Base-by-base conservation (phyloP, 2,113 vertebrate genomes). In the Nibea albiflora region DNA sequence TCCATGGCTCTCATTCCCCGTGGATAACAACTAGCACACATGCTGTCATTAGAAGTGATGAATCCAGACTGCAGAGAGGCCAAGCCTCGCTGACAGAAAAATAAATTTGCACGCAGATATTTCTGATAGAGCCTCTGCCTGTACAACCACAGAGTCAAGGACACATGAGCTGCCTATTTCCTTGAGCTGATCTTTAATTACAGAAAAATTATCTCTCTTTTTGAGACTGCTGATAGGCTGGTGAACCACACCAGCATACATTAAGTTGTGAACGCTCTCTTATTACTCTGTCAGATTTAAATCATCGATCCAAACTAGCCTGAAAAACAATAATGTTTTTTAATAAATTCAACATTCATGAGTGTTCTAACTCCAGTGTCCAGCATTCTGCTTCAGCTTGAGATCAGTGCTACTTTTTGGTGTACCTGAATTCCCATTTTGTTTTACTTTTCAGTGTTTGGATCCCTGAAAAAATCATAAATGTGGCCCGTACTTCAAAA, bases 21-120 rank as follows among this genome's bases (percentile, higher is more conserved):
- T 24, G 57, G 69, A 63, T 60, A 70, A 77, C 68, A 73, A 77
- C 60, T 28, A 20, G n/a, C 28, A 47, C 26, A 39, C 61, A 50
- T 5, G 22, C 49, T 35, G 52, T 31, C 71, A 22, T 66, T 42
- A 12, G 0, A 58, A 42, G 53, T 47, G 70, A 53, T 42, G 14
- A 46, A 26, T 76, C 42, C 19, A 60, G 67, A 70, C 52, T 26
- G 69, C 20, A 56, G 35, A 61, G 44, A 73, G 47, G 54, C 35
- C 44, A 52, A 49, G 12, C 24, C n/a, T 63, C 31, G 31, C 4
- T 42, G 35, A 31, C 53, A 53, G 46, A 63, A 52, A 24, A 46
- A 15, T 12, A 3, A 35, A 39, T 11, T 26, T 65, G 19, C 10
- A 15, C n/a, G 28, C 28, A 57, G 9, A 49, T 47, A 47, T 71